phyloP scores from a whole-genome alignment of 1,140 invertebrate species.

The Drosophila malerkotliana region DNA sequence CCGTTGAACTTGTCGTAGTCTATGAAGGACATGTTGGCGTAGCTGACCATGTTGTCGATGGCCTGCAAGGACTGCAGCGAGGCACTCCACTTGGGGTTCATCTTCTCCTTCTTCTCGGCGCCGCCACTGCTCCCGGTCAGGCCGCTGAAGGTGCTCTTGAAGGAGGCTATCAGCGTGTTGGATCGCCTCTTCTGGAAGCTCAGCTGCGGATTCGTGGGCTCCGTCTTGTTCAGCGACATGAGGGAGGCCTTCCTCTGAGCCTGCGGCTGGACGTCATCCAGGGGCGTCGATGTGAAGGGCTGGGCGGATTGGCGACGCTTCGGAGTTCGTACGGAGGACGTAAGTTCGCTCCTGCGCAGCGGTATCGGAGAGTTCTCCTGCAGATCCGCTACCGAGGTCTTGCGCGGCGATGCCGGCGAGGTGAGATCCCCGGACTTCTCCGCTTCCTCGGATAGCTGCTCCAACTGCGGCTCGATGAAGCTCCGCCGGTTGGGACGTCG shows the following conservation, averaged over 20 bases:
- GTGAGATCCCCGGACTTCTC: slow-evolving; percentile 68
- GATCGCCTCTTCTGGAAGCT: slow-evolving; percentile 78
- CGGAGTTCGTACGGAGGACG: slow-evolving; percentile 47
- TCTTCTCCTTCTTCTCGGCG: slow-evolving; percentile 70
- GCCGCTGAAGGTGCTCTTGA: slow-evolving; percentile 62
- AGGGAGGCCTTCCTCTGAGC: slow-evolving; percentile 54
- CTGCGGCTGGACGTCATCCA: slow-evolving; percentile 36
- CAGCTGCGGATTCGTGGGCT: slow-evolving; percentile 54
- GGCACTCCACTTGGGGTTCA: slow-evolving; percentile 83
- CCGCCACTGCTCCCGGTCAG: slow-evolving; percentile 29
- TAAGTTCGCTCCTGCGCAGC: slow-evolving; percentile 40
- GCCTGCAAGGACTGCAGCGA: slow-evolving; percentile 82
- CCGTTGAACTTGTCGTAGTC: slow-evolving; percentile 83
- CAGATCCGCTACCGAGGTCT: slow-evolving; percentile 66
- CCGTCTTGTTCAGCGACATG: slow-evolving; percentile 41
- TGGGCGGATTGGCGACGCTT: slow-evolving; percentile 54
- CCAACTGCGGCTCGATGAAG: slow-evolving; percentile 78
- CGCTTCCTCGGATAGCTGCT: slow-evolving; percentile 77
- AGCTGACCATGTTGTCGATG: slow-evolving; percentile 83
- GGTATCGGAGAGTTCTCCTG: slow-evolving; percentile 34
- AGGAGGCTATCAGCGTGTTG: slow-evolving; percentile 71
- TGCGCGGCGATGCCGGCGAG: slow-evolving; percentile 68
- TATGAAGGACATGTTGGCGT: slow-evolving; percentile 83
- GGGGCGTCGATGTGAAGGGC: slow-evolving; percentile 59
- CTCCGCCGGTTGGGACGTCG: slow-evolving; percentile 72